phyloP scores from a whole-genome alignment of 2,797 vertebrate species.

The Ctenopoma multispine region DNA sequence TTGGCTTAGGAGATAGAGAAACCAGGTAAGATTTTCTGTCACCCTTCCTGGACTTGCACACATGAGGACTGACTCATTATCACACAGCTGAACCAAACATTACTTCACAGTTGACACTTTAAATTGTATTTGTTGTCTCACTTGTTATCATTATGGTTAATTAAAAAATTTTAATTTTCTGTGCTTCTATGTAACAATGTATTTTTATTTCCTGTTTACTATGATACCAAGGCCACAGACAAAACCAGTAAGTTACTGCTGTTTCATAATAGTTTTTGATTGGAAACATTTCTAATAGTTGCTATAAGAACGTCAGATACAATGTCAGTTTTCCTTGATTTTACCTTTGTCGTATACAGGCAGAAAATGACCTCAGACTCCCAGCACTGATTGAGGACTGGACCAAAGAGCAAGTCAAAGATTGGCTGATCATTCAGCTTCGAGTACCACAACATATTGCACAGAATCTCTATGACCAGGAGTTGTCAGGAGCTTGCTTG shows the following conservation, averaged over 20 bases:
- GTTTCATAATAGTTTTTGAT: not conserved
- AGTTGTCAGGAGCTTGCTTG: slow-evolving; percentile 62
- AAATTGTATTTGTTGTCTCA: not conserved
- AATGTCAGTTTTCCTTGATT: not conserved
- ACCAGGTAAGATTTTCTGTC: not conserved
- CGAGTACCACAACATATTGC: slow-evolving; percentile 36
- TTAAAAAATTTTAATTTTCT: not conserved
- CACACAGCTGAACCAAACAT: no score
- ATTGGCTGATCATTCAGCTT: slow-evolving; percentile 52
- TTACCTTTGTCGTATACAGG: slow-evolving; percentile 8
- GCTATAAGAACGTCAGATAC: not conserved
- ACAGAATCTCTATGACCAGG: slow-evolving; percentile 55
- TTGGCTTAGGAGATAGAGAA: not conserved
- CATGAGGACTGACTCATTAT: no score
- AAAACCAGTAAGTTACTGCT: slow-evolving; percentile 23
- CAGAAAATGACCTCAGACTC: not conserved
- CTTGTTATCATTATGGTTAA: not conserved
- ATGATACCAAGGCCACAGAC: not conserved
- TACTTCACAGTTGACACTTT: no score
- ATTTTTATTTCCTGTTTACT: not conserved
- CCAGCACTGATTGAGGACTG: slow-evolving; percentile 61
- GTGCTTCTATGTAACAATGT: no score
- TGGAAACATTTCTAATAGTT: not conserved
- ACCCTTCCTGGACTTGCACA: not conserved
- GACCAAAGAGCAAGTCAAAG: slow-evolving; percentile 58